Evolutionary conservation across 1,140 invertebrate genomes (phyloP), one percentile per base, ranked within the genome.

Genomic region (Philopotamus ludificatus): DNA sequence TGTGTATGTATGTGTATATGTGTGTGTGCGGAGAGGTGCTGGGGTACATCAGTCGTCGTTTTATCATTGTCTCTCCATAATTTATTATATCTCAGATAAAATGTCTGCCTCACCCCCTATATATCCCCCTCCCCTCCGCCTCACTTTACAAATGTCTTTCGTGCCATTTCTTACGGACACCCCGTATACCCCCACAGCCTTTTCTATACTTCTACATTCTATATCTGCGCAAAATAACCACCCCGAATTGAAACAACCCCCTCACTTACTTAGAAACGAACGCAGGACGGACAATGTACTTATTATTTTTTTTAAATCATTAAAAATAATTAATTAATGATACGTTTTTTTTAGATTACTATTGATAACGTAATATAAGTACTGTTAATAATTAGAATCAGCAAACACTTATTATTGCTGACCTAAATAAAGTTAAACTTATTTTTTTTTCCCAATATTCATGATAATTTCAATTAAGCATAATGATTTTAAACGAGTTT

Each of bases 31-130:
- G 4, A 16, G 12, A 51, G 47, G 44, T 21, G 50, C 18, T 47
- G 42, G 44, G 34, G 55, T 65, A 65, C 65, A 66, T 66, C 65
- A 66, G 58, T 53, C 58, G 58, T 51, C 65, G 59, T 66, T 66
- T 66, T 66, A 66, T 66, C 65, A 66, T 66, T 66, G 65, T 66
- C 65, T 66, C 41, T 60, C 50, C 57, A 55, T 66, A 66, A 66
- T 66, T 66, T 66, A 66, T 66, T 66, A 66, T 55, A 61, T 41
- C 50, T 54, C 45, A 66, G 65, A 66, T 66, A 66, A 66, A 66
- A 66, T 60, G 58, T 66, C 65, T 66, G 58, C 61, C 65, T 62
- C 58, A 54, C 65, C 65, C 65, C 53, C n/a, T 60, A 50, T 66
- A 58, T 66, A 51, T 55, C 65, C 57, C 58, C 44, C 65, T 59